Evolutionary conservation across 1,140 invertebrate genomes (phyloP), one percentile per base, ranked within the genome.

Genomic region (Drosophila tani): DNA sequence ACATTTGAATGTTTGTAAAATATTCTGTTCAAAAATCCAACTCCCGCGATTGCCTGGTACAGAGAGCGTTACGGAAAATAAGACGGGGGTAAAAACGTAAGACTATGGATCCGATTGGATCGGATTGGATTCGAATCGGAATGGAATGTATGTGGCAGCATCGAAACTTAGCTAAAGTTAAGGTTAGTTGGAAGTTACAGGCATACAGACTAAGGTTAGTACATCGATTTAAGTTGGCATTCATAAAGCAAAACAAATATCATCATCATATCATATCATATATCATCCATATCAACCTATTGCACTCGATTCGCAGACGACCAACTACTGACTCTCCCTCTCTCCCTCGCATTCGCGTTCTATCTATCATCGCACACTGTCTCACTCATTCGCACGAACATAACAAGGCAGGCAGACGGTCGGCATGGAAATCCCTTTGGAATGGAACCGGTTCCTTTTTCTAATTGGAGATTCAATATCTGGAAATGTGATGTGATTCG

Each of bases 1-100:
- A 90, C 62, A n/a, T n/a, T 84, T 84, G 68, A 84, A 87, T 87
- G 74, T 85, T 85, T 85, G 38, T 40, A 85, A 78, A 78, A 77
- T 62, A 71, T 64, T 45, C 17, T 73, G 35, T 58, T 64, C 27
- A 70, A 76, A 67, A 75, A 53, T 68, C 65, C 14, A 60, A 58
- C 59, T 46, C 17, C 70, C 66, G 59, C 11, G 27, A 53, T 27
- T 68, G 50, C 38, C 46, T 24, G 46, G 27, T 51, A 69, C 64
- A 69, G 46, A 71, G 55, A 59, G 46, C 19, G 45, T 71, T 27
- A 58, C 66, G 43, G 27, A 71, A 57, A 50, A 14, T 21, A 8
- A 49, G 24, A 59, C 27, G 27, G 6, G 27, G n/a, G 27, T 24
- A n/a, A 51, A 51, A 40, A 40, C 21, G 15, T 27, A 9, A n/a